Evolutionary conservation across 2,888 invertebrate genomes (phyloP).

Genomic region (Sialis lutaria): DNA sequence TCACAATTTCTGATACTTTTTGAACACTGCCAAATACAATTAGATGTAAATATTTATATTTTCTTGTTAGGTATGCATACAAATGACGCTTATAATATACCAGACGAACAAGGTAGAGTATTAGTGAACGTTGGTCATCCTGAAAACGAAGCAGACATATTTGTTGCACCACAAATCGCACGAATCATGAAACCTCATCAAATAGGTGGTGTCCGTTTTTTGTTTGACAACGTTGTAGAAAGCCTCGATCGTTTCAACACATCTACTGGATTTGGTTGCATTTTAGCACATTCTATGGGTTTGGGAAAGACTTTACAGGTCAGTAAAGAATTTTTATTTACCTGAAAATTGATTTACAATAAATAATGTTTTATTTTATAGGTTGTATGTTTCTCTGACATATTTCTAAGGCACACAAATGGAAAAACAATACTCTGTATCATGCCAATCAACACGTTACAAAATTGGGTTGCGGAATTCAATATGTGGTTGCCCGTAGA

Average conservation of each 20-base stretch:
- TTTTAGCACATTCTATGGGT: slow-evolving; percentile 98
- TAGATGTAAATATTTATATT: background rate
- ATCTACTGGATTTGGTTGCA: slow-evolving; percentile 85
- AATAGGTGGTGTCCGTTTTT: slow-evolving; percentile 53
- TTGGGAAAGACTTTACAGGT: slow-evolving; percentile 88
- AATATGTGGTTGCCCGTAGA: slow-evolving; percentile 90
- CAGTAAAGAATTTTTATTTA: background rate
- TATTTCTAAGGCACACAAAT: slow-evolving; percentile 78
- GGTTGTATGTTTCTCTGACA: slow-evolving; percentile 90
- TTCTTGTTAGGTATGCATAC: slow-evolving; percentile 52
- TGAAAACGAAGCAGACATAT: slow-evolving; percentile 78
- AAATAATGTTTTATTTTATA: slow-evolving; percentile 11
- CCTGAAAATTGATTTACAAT: background rate
- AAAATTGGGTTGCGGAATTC: slow-evolving; percentile 95
- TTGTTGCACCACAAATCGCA: slow-evolving; percentile 79
- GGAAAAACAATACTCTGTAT: slow-evolving; percentile 86
- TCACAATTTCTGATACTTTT: no score
- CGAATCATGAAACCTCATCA: slow-evolving; percentile 91
- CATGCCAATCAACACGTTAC: slow-evolving; percentile 96
- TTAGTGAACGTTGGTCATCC: slow-evolving; percentile 88
- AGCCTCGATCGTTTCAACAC: slow-evolving; percentile 74
- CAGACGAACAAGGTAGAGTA: slow-evolving; percentile 82
- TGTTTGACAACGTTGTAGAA: slow-evolving; percentile 95
- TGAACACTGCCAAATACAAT: no score
- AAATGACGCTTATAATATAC: slow-evolving; percentile 79